phyloP scores from a whole-genome alignment of 2,888 invertebrate species.

The Acrobeloides nanus region DNA sequence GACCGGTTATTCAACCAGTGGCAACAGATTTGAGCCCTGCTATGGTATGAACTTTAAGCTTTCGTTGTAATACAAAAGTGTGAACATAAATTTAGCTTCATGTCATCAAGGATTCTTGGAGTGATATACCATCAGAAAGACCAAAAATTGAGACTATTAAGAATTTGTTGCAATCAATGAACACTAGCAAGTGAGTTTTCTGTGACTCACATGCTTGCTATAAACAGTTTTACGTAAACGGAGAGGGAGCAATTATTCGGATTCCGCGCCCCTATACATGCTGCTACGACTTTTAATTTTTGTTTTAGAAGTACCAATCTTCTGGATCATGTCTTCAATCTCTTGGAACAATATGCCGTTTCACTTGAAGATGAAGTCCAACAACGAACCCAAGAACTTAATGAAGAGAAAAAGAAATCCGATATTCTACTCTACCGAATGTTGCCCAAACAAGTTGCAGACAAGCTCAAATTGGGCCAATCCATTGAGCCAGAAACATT shows the following conservation, averaged over 20 bases:
- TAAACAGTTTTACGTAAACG: too few relatives aligned
- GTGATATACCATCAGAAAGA: slow-evolving; percentile 32
- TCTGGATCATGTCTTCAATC: slow-evolving; percentile 38
- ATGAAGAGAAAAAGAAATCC: slow-evolving; percentile 45
- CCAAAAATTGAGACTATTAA: slow-evolving; percentile 34
- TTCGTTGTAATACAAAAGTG: neutral
- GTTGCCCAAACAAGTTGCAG: slow-evolving; percentile 38
- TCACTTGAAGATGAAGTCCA: slow-evolving; percentile 40
- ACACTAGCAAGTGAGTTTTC: slow-evolving; percentile 22
- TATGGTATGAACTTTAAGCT: slow-evolving; percentile 21
- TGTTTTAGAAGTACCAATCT: slow-evolving; percentile 22
- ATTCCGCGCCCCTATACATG: too few relatives aligned
- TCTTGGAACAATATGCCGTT: neutral
- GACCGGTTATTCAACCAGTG: slow-evolving; percentile 19
- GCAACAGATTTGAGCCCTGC: slow-evolving; percentile 35
- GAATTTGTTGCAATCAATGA: slow-evolving; percentile 36
- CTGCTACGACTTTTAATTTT: neutral
- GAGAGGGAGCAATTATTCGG: too few relatives aligned
- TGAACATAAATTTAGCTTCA: slow-evolving; percentile 18
- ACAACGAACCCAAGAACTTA: slow-evolving; percentile 39
- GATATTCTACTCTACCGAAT: slow-evolving; percentile 44
- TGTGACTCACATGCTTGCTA: slow-evolving; percentile 17
- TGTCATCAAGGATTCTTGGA: slow-evolving; percentile 42
- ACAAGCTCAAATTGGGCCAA: slow-evolving; percentile 28
- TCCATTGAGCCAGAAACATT: slow-evolving; percentile 30